Evolutionary conservation across 1,140 invertebrate species (phyloP).

Genomic region (Charaxes varanes): DNA sequence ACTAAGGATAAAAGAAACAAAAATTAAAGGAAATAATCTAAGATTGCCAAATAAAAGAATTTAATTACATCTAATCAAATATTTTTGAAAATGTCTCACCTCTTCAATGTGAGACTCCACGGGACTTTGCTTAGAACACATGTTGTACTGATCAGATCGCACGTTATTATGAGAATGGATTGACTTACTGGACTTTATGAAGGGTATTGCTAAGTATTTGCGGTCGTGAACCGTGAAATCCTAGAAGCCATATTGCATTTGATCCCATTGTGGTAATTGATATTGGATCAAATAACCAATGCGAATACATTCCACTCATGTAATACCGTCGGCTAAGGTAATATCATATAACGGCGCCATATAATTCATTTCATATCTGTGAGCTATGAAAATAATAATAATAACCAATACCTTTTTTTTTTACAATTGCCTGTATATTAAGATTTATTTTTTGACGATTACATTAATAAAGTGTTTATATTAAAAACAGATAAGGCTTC

Average conservation of each 20-base stretch:
- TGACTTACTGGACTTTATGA: conserved; percentile 39
- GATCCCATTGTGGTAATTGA: conserved; percentile 34
- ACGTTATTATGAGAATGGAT: conserved; percentile 43
- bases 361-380: too few species aligned
- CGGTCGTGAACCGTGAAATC: conserved; percentile 31
- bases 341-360: conserved; percentile 17
- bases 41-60: conserved; percentile 5
- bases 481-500: too few species aligned
- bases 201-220: conserved; percentile 31
- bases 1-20: conserved; percentile 1
- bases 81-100: conserved; percentile 19
- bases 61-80: not conserved
- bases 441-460: not conserved
- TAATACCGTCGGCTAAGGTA: conserved; percentile 14
- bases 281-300: conserved; percentile 25
- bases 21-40: conserved; percentile 4
- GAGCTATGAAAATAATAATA: too few species aligned
- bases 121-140: conserved; percentile 64
- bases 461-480: too few species aligned
- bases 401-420: too few species aligned
- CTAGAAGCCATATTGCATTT: conserved; percentile 34
- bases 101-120: conserved; percentile 55
- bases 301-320: conserved; percentile 16
- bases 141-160: conserved; percentile 47
- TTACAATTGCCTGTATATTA: too few species aligned